Evolutionary conservation across 2,888 invertebrate species (phyloP).

Genomic region (Cephus runcator): DNA sequence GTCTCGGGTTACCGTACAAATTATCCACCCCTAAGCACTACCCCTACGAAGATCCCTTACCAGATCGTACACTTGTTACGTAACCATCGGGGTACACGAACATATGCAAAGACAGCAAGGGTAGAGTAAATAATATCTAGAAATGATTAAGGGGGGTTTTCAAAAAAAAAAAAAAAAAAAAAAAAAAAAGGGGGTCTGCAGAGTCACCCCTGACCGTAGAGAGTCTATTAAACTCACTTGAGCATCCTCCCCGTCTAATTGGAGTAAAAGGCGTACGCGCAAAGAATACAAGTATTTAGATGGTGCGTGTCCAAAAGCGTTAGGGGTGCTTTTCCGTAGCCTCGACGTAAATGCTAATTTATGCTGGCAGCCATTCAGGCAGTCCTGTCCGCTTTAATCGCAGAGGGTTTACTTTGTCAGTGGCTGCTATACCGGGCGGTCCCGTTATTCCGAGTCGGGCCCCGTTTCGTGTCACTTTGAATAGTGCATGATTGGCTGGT

Average conservation of each 20-base stretch:
- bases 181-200: no score
- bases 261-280: background rate
- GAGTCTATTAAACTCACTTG: background rate
- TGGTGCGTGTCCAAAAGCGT: background rate
- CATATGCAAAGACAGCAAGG: background rate
- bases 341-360: background rate
- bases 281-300: background rate
- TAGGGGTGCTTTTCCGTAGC: background rate
- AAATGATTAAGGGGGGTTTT: background rate
- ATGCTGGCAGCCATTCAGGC: background rate
- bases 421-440: background rate
- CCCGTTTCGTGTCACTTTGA: constrained; percentile 44
- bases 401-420: background rate
- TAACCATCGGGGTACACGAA: background rate
- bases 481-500: constrained; percentile 55
- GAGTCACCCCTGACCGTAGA: background rate
- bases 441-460: background rate
- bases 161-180: fast-evolving
- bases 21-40: background rate
- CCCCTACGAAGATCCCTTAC: background rate
- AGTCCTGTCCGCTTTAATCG: background rate
- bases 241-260: background rate
- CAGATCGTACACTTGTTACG: background rate
- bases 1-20: background rate
- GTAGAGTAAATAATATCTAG: background rate